Evolutionary conservation across 2,888 invertebrate species (phyloP).

Genomic region (Ceratothoa steindachneri): DNA sequence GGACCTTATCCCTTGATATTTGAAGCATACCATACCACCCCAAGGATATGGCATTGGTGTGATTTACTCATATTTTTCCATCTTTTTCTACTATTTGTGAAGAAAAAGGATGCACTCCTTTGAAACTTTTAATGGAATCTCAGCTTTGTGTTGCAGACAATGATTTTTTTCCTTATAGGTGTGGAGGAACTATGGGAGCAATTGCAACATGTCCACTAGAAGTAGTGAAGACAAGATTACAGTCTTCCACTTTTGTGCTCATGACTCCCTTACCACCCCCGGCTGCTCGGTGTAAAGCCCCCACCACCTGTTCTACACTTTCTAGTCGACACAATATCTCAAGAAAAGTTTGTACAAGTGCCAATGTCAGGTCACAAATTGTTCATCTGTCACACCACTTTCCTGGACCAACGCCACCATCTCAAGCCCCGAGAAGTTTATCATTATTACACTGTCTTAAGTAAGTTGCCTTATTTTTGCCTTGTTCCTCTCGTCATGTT

Average conservation of each 20-base stretch:
- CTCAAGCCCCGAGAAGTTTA: constrained; percentile 23
- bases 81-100: no score
- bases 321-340: constrained; percentile 19
- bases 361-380: constrained; percentile 27
- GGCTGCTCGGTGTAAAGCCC: constrained; percentile 28
- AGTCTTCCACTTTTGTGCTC: constrained; percentile 70
- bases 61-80: no score
- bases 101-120: no score
- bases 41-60: no score
- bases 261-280: constrained; percentile 29
- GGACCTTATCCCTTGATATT: no score
- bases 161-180: constrained; percentile 63
- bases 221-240: constrained; percentile 94
- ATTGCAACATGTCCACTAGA: constrained; percentile 95
- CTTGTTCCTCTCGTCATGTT: neutral
- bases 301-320: constrained; percentile 38
- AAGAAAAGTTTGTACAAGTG: constrained; percentile 37
- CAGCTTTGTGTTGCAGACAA: no score
- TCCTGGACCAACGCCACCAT: constrained; percentile 21
- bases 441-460: constrained; percentile 42
- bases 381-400: constrained; percentile 45
- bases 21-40: no score
- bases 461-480: constrained; percentile 30
- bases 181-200: constrained; percentile 94
- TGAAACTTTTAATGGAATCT: no score